These are phyloP conservation scores for Geopemphigus sp. DNA, from an alignment of 1,140 invertebrate species.

Conservation along the genomic window DNA sequence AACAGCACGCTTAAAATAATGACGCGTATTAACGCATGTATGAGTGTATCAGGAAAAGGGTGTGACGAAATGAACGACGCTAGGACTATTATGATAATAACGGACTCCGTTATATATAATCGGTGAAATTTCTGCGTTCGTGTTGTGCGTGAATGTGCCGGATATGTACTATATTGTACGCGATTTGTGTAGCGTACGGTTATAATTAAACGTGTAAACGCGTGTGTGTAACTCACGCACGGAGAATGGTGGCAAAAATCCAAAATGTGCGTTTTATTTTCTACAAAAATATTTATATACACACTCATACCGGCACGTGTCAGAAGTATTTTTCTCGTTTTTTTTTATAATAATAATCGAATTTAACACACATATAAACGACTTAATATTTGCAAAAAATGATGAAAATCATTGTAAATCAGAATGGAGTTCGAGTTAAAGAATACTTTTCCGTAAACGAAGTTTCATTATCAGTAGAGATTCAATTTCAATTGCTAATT, in stretches of 20 bases:
- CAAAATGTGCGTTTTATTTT: not conserved
- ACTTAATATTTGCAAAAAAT: no score
- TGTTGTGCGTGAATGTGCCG: not conserved
- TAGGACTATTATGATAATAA: not conserved
- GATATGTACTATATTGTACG: not conserved
- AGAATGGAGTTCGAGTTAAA: no score
- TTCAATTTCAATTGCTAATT: no score
- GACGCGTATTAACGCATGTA: no score
- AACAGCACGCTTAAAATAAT: no score
- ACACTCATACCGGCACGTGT: not conserved
- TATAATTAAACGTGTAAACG: constrained; percentile 34
- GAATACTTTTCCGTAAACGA: no score
- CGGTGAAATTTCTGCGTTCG: not conserved
- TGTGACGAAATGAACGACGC: not conserved
- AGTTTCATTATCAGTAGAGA: no score
- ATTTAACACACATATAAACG: not conserved
- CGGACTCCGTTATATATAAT: not conserved
- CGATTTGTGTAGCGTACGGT: not conserved
- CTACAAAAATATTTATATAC: constrained; percentile 7
- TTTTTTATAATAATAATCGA: not conserved
- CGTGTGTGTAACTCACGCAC: not conserved
- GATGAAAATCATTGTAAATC: no score
- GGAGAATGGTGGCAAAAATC: constrained; percentile 17
- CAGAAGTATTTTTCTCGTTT: not conserved
- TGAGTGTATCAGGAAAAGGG: not conserved